Evolutionary conservation across 2,888 invertebrate species (phyloP).

Genomic region (Catocala fraxini): DNA sequence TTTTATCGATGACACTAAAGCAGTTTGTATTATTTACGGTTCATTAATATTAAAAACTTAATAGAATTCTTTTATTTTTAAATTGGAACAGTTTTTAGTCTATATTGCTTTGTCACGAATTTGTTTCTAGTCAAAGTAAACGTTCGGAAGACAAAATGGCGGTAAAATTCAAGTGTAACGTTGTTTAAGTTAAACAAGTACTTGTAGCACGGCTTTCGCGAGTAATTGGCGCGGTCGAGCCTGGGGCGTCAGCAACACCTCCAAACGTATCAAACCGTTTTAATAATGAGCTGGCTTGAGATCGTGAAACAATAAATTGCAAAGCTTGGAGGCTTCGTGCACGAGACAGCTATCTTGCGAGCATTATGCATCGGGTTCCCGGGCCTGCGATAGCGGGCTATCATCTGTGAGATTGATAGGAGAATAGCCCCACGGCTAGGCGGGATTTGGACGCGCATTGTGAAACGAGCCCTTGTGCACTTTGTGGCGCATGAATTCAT

Average conservation of each 20-base stretch:
- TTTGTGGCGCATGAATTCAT: conserved; percentile 70
- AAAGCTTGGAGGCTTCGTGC: conserved; percentile 87
- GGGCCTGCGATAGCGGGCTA: conserved; percentile 79
- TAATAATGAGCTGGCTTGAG: conserved; percentile 86
- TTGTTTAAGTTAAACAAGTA: conserved; percentile 79
- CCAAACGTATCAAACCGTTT: conserved; percentile 86
- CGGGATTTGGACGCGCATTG: conserved; percentile 75
- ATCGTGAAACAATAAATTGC: conserved; percentile 88
- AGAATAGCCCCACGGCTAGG: conserved; percentile 82
- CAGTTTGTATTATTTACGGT: conserved; percentile 41
- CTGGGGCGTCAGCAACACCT: conserved; percentile 85
- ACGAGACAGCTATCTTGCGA: conserved; percentile 85
- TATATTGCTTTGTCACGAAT: not conserved
- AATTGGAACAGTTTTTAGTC: not conserved
- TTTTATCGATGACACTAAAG: conserved; percentile 50
- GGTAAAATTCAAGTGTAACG: conserved; percentile 73
- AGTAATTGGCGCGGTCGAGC: conserved; percentile 83
- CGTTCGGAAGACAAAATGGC: conserved; percentile 61
- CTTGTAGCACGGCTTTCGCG: conserved; percentile 63
- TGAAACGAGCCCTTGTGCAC: conserved; percentile 63
- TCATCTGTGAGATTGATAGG: conserved; percentile 87
- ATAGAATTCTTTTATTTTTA: conserved; percentile 18
- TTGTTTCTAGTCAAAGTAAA: not conserved
- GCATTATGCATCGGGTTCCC: conserved; percentile 85
- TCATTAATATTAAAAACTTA: conserved; percentile 26